phyloP scores from a whole-genome alignment of 1,140 invertebrate species.

The Drosophila kurseongensis region DNA sequence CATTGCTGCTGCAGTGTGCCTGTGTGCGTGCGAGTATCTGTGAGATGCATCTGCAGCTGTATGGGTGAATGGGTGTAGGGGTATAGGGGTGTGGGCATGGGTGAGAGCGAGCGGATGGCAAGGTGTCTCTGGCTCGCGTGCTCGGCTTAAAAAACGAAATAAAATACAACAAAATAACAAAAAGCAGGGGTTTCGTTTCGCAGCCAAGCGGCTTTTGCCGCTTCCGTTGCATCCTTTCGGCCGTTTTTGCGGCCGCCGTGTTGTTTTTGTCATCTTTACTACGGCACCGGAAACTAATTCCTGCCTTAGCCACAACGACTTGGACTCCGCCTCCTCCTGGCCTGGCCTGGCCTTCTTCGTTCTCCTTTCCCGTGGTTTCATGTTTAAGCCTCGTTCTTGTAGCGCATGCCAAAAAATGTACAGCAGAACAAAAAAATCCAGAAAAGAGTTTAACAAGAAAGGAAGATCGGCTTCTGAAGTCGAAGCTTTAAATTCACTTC shows the following conservation, averaged over 20 bases:
- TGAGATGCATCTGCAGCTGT: conserved; percentile 25
- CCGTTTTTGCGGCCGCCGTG: conserved; percentile 61
- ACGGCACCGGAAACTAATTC: conserved; percentile 84
- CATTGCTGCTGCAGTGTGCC: conserved; percentile 15
- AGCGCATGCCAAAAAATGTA: conserved; percentile 80
- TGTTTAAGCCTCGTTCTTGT: conserved; percentile 41
- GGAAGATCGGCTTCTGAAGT: neutral
- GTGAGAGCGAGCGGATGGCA: conserved; percentile 44
- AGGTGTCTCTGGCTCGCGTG: conserved; percentile 66
- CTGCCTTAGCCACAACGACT: conserved; percentile 51
- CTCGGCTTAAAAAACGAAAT: conserved; percentile 44
- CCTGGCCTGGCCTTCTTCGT: conserved; percentile 10
- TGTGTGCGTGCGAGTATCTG: conserved; percentile 37
- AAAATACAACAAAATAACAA: conserved; percentile 38
- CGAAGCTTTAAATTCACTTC: conserved; percentile 8
- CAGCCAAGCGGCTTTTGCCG: conserved; percentile 38
- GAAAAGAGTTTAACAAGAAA: conserved; percentile 30
- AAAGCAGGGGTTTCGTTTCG: conserved; percentile 19
- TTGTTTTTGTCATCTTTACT: conserved; percentile 82
- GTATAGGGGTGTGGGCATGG: neutral
- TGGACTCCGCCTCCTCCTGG: conserved; percentile 42
- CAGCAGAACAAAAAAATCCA: conserved; percentile 34
- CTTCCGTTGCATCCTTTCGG: conserved; percentile 69
- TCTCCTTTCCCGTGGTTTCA: conserved; percentile 24
- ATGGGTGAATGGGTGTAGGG: conserved; percentile 16